Percentiles rank a stretch among this genome's conserved stretches.
These are phyloP conservation scores for Onthophagus taurus DNA, from an alignment of 1,140 invertebrate species.

Conservation along the genomic window DNA sequence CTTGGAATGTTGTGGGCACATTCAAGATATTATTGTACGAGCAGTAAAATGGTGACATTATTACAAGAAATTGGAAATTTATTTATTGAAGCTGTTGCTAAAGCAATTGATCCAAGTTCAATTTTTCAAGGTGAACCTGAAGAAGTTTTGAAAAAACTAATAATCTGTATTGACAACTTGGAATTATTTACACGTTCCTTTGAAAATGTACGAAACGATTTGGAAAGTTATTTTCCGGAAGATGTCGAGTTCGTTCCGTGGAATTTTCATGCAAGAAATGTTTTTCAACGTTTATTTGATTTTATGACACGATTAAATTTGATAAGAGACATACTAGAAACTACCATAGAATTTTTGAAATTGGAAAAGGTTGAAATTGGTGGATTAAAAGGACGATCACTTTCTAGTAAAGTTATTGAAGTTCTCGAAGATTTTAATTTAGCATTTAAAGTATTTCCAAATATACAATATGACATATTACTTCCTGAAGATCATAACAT, in stretches of 20 bases:
- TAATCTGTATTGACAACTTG: constrained; percentile 40
- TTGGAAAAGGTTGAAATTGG: constrained; percentile 79
- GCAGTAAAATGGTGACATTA: constrained; percentile 60
- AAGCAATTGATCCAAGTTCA: constrained; percentile 45
- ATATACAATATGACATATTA: constrained; percentile 58
- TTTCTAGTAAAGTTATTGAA: constrained; percentile 43
- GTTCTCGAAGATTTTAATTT: constrained; percentile 62
- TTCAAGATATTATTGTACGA: constrained; percentile 71
- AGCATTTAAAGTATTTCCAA: constrained; percentile 57
- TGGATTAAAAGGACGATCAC: constrained; percentile 61
- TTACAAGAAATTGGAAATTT: constrained; percentile 69
- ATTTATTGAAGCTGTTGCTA: constrained; percentile 53
- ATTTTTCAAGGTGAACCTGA: constrained; percentile 65
- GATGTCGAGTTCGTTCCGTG: constrained; percentile 46
- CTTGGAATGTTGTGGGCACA: constrained; percentile 76
- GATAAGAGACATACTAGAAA: constrained; percentile 59
- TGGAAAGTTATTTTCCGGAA: constrained; percentile 46
- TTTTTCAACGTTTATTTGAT: constrained; percentile 60
- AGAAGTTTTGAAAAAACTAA: constrained; percentile 47
- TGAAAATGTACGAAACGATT: constrained; percentile 44
- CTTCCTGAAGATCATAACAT: constrained; percentile 58
- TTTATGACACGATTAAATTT: constrained; percentile 52
- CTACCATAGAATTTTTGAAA: constrained; percentile 71
- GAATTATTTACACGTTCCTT: constrained; percentile 40
- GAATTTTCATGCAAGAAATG: constrained; percentile 61